Conservation (phyloP, 1,140 invertebrate species). For the Goniozus legneri region DNA sequence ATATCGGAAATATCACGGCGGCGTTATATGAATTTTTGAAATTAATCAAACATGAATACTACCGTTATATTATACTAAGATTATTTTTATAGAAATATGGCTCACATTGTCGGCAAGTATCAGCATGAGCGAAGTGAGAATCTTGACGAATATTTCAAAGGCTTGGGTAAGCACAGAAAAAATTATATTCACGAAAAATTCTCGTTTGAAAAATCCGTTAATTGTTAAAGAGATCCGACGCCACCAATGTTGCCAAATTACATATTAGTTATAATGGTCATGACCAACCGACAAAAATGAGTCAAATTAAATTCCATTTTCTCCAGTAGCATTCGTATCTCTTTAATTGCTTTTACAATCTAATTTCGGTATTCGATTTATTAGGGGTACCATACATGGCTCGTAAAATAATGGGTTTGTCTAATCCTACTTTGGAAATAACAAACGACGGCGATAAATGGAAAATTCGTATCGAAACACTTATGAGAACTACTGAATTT, state of each 20-base stretch:
- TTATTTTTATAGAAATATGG: constrained; percentile 37
- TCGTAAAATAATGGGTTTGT: constrained; percentile 61
- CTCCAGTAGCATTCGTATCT: too few species aligned
- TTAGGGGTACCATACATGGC: constrained; percentile 56
- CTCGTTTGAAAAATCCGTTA: not conserved
- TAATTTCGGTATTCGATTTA: not conserved
- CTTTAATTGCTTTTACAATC: too few species aligned
- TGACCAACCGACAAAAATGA: too few species aligned
- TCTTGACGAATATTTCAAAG: constrained; percentile 62
- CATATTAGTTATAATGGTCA: too few species aligned
- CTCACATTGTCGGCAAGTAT: constrained; percentile 58
- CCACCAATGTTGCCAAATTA: too few species aligned
- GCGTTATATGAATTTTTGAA: too few species aligned
- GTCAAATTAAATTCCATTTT: too few species aligned
- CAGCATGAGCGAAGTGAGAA: constrained; percentile 63
- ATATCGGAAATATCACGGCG: too few species aligned
- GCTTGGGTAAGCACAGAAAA: constrained; percentile 53
- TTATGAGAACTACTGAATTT: constrained; percentile 35
- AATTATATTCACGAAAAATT: constrained; percentile 9
- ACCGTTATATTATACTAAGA: not conserved
- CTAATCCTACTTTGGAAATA: constrained; percentile 60
- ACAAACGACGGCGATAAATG: constrained; percentile 55
- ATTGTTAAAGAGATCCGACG: not conserved
- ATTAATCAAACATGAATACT: not conserved
- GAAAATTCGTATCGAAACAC: constrained; percentile 57